Conservation (phyloP, 2,113 vertebrate species). For the Neodon shergylaensis region DNA sequence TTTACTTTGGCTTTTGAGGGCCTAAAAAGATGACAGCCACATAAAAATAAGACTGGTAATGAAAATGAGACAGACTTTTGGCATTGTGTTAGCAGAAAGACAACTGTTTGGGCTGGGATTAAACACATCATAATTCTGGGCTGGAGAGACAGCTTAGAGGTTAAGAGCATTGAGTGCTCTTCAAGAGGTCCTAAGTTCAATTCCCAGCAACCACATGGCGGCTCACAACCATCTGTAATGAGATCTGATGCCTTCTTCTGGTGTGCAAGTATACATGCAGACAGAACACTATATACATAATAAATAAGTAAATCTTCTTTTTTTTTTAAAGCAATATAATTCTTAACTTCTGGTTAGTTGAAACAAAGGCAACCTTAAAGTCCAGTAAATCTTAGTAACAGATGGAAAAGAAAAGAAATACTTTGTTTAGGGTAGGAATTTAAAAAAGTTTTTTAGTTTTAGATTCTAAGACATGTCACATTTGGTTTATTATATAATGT, state of each 20-base stretch:
- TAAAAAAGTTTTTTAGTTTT: background rate
- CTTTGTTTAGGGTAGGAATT: background rate
- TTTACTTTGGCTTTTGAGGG: conserved; percentile 42
- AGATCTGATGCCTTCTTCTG: too few relatives aligned
- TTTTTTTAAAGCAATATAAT: background rate
- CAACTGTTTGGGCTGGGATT: conserved; percentile 24
- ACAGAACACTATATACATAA: too few relatives aligned
- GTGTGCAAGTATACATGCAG: too few relatives aligned
- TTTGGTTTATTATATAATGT: background rate
- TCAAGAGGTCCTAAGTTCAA: too few relatives aligned
- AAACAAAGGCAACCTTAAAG: background rate
- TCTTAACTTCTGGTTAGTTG: conserved; percentile 22
- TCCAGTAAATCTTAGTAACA: background rate
- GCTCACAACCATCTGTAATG: too few relatives aligned
- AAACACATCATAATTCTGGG: conserved; percentile 1
- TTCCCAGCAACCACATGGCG: too few relatives aligned
- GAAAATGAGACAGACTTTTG: conserved; percentile 32
- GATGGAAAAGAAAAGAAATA: conserved; percentile 14
- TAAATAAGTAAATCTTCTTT: too few relatives aligned
- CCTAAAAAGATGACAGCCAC: conserved; percentile 19
- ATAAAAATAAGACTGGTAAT: conserved; percentile 27
- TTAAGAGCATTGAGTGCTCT: too few relatives aligned
- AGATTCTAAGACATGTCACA: background rate
- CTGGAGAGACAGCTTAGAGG: too few relatives aligned
- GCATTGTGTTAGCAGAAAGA: background rate